These are phyloP conservation scores for Ctenosaura bakeri DNA, from an alignment of 2,797 vertebrate genomes.

Conservation along the genomic window DNA sequence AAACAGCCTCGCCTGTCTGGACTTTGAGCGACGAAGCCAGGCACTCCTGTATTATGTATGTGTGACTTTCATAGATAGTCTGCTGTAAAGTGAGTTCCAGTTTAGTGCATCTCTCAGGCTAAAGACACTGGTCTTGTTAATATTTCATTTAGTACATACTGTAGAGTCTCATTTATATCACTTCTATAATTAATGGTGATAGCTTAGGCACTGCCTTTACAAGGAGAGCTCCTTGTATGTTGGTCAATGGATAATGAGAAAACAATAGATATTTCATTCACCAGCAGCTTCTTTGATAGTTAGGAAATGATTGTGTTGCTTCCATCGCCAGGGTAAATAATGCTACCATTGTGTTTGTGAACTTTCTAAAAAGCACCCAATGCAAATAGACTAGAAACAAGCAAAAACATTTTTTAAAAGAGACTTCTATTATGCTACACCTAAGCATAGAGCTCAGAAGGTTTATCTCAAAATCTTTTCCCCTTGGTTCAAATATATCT, in stretches of 20 bases:
- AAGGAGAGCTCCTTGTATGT: slow-evolving; percentile 85
- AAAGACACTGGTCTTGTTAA: slow-evolving; percentile 82
- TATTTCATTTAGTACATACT: slow-evolving; percentile 87
- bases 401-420: slow-evolving; percentile 66
- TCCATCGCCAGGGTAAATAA: slow-evolving; percentile 90
- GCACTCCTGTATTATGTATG: slow-evolving; percentile 67
- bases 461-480: slow-evolving; percentile 79
- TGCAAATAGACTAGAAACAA: slow-evolving; percentile 87
- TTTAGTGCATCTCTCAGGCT: slow-evolving; percentile 79
- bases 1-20: slow-evolving; percentile 66
- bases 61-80: slow-evolving; percentile 75
- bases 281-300: slow-evolving; percentile 90
- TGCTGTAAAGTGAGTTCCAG: slow-evolving; percentile 72
- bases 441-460: slow-evolving; percentile 84
- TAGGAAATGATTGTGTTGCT: slow-evolving; percentile 87
- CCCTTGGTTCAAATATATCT: slow-evolving; percentile 86
- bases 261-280: slow-evolving; percentile 90
- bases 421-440: slow-evolving; percentile 84
- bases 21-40: slow-evolving; percentile 60
- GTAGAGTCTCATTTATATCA: slow-evolving; percentile 88
- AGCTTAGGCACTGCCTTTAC: slow-evolving; percentile 85
- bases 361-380: slow-evolving; percentile 87
- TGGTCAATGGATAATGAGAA: slow-evolving; percentile 86
- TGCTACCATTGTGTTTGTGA: slow-evolving; percentile 88
- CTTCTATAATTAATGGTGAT: slow-evolving; percentile 90